Base-by-base conservation (phyloP, 2,888 invertebrate species). In the Agriopis marginaria region DNA sequence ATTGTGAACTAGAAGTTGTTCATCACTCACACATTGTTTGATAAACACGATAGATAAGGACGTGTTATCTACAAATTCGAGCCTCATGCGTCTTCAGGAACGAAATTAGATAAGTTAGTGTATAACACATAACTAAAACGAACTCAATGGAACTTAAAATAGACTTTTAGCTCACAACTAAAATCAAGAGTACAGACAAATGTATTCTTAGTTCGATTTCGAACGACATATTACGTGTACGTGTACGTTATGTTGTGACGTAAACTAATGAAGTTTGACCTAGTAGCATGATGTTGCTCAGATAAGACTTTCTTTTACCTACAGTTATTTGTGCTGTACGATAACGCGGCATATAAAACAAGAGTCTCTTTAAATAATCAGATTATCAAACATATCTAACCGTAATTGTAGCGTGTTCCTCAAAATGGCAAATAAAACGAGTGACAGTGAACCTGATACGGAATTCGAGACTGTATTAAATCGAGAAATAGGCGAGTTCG, bases 391-490 rank as follows among this genome's bases (percentile, higher is more conserved):
- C 42, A 59, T 72, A 76, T 70, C 63, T 42, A 69, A 65, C 74
- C 65, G 70, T 63, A 60, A 63, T 58, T 69, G 49, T 14, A 56
- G 53, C 55, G 65, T 67, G 62, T 75, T 63, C 50, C 23, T 12
- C 67, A 73, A 68, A 56, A 76, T 86, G 86, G 70, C 78, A 51
- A 75, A 74, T 56, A 72, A 77, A 71, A 67, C 72, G 53, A 77
- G 81, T 83, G 82, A 83, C 62, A 78, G 81, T 82, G 87, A 81
- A 53, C 63, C 77, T 9, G 75, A 81, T 64, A 76, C 76, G 71
- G 83, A 88, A 47, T 91, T 92, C 70, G 92, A 92, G 71, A 80
- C 82, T 9, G 86, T 90, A 67, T 78, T 92, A 54, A 88, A 90
- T 69, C 81, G 79, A 64, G 89, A 90, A 81, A 74, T 92, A 62